Conservation (phyloP, 1,140 invertebrate genomes). For the Chrysomallon squamiferum region DNA sequence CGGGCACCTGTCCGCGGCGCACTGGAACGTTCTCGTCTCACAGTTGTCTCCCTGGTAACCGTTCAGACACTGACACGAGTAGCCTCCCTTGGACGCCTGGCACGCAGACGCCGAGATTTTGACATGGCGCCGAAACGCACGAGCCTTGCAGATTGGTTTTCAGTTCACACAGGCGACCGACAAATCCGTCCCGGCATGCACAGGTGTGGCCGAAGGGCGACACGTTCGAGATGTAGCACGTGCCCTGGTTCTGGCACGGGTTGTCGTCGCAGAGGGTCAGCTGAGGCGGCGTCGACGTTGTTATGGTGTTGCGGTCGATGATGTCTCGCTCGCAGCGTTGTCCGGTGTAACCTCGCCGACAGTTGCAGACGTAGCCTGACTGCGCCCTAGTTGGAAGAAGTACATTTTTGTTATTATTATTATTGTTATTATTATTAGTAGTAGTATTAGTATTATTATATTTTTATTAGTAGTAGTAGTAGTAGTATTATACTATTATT, state of each 20-base stretch:
- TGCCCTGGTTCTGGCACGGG: slow-evolving; percentile 35
- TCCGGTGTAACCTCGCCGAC: slow-evolving; percentile 67
- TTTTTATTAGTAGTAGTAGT: too few species aligned
- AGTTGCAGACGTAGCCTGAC: slow-evolving; percentile 51
- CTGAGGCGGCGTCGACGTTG: not conserved
- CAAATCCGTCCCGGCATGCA: slow-evolving; percentile 86
- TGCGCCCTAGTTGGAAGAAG: too few species aligned
- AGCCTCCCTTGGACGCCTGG: not conserved
- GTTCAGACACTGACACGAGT: not conserved
- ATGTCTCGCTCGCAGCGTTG: slow-evolving; percentile 22
- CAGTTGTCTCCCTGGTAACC: slow-evolving; percentile 2
- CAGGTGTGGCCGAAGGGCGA: slow-evolving; percentile 18
- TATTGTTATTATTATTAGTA: too few species aligned
- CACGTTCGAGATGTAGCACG: slow-evolving; percentile 6
- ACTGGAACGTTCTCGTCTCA: not conserved
- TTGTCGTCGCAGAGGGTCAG: slow-evolving; percentile 63
- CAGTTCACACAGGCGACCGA: slow-evolving; percentile 92
- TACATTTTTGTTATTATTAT: too few species aligned
- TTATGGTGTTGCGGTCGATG: too few species aligned
- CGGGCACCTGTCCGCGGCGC: not conserved
- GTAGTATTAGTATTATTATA: too few species aligned
- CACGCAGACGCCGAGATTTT: not conserved
- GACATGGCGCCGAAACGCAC: not conserved
- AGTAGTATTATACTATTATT: too few species aligned
- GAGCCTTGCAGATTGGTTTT: not conserved